These are phyloP conservation scores for Formica aserva DNA, from an alignment of 2,888 invertebrate genomes.

Conservation along the genomic window DNA sequence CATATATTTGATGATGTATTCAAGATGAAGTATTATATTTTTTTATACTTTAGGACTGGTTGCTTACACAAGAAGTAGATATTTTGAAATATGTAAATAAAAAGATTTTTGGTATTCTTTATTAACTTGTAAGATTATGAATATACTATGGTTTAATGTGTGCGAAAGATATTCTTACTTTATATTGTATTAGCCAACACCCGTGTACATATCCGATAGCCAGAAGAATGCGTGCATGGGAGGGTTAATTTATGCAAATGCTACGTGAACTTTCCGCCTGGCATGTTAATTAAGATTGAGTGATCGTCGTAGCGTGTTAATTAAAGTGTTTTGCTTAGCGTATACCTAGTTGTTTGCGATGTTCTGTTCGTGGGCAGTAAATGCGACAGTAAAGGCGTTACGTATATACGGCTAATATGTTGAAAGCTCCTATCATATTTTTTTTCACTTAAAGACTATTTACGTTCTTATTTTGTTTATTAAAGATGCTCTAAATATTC, in stretches of 20 bases:
- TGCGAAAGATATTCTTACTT: background rate
- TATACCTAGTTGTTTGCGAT: slow-evolving; percentile 48
- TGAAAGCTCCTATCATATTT: slow-evolving; percentile 2
- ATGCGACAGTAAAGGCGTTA: slow-evolving; percentile 23
- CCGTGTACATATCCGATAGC: background rate
- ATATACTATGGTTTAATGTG: background rate
- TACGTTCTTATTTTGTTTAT: background rate
- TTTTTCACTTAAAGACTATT: background rate
- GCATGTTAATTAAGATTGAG: slow-evolving; percentile 53
- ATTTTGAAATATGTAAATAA: background rate
- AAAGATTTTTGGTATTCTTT: background rate
- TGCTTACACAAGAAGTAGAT: background rate
- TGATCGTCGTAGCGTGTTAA: slow-evolving; percentile 54
- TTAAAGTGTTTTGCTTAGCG: slow-evolving; percentile 45
- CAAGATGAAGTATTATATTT: background rate
- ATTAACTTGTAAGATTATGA: background rate
- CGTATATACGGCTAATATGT: background rate
- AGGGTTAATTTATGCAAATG: slow-evolving; percentile 49
- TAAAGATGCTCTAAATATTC: background rate
- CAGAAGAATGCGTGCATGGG: slow-evolving; percentile 21
- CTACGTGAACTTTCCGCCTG: slow-evolving; percentile 49
- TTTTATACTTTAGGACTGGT: background rate
- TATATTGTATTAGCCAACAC: background rate
- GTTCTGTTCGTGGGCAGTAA: slow-evolving; percentile 37
- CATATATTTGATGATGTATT: background rate